phyloP scores from a whole-genome alignment of 2,888 invertebrate genomes.

The Dendrolimus pini region DNA sequence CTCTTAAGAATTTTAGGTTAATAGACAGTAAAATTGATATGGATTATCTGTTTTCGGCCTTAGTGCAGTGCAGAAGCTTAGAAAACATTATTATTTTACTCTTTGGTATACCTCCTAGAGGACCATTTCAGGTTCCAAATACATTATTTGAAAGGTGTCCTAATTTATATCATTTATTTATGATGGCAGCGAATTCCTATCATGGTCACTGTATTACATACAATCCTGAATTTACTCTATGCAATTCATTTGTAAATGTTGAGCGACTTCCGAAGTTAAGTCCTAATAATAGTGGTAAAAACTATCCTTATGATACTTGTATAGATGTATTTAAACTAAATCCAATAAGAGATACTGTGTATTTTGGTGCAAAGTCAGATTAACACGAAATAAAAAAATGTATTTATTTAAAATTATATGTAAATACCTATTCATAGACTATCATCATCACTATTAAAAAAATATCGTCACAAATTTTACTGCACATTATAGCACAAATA shows the following conservation, averaged over 20 bases:
- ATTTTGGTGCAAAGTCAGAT: no score
- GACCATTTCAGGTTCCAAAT: slow-evolving; percentile 11
- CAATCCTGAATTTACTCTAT: no score
- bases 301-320: slow-evolving; percentile 37
- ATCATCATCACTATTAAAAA: no score
- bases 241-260: no score
- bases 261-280: slow-evolving; percentile 15
- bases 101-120: background rate
- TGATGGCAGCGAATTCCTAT: slow-evolving; percentile 7
- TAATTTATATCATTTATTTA: slow-evolving; percentile 44
- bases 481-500: no score
- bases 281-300: slow-evolving; percentile 22
- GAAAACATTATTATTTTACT: slow-evolving; percentile 51
- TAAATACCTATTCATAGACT: no score
- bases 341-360: slow-evolving; percentile 24
- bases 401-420: no score
- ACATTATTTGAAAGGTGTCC: slow-evolving; percentile 37
- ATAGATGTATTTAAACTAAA: slow-evolving; percentile 41
- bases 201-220: no score
- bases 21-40: no score
- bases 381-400: no score
- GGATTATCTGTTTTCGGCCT: slow-evolving; percentile 30
- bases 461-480: no score
- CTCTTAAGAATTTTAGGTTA: no score
- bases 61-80: slow-evolving; percentile 41